These are phyloP conservation scores for Gnathonemus longibarbis DNA, from an alignment of 2,113 vertebrate species.

Conservation along the genomic window DNA sequence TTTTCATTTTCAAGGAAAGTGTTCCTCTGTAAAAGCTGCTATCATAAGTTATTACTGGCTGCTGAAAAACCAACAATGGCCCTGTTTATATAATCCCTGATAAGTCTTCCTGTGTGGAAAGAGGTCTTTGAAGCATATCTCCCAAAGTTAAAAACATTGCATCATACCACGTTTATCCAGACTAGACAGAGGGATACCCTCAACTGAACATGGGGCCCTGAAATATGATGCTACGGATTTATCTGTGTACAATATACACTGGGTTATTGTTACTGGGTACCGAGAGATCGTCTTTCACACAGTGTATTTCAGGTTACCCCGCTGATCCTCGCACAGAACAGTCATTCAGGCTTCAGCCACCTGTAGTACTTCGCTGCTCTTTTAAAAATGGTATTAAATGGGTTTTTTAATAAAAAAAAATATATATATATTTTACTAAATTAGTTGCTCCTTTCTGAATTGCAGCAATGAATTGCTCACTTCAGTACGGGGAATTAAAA, in stretches of 20 bases:
- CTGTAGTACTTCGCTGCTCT: constrained; percentile 24
- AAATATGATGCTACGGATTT: constrained; percentile 37
- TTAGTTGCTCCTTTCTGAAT: background rate
- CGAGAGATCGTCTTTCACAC: constrained; percentile 28
- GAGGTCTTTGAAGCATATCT: background rate
- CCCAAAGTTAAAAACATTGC: background rate
- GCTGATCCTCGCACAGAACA: constrained; percentile 30
- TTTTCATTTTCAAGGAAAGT: background rate
- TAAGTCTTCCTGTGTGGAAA: background rate
- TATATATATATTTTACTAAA: background rate
- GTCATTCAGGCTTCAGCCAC: constrained; percentile 13
- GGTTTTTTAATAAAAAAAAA: background rate
- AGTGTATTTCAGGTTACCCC: constrained; percentile 39
- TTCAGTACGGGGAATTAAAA: background rate
- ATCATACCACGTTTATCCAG: constrained; percentile 4
- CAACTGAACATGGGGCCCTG: constrained; percentile 28
- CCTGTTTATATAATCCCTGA: background rate
- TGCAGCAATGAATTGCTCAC: background rate
- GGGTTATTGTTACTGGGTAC: constrained; percentile 36
- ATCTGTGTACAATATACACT: constrained; percentile 49
- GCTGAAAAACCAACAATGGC: background rate
- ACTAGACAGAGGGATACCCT: constrained; percentile 13
- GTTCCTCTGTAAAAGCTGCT: background rate
- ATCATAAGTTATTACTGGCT: background rate
- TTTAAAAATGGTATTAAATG: background rate